Conservation (phyloP, 53 echinoderm and acorn worm species). For the Actinopyga echinites region DNA sequence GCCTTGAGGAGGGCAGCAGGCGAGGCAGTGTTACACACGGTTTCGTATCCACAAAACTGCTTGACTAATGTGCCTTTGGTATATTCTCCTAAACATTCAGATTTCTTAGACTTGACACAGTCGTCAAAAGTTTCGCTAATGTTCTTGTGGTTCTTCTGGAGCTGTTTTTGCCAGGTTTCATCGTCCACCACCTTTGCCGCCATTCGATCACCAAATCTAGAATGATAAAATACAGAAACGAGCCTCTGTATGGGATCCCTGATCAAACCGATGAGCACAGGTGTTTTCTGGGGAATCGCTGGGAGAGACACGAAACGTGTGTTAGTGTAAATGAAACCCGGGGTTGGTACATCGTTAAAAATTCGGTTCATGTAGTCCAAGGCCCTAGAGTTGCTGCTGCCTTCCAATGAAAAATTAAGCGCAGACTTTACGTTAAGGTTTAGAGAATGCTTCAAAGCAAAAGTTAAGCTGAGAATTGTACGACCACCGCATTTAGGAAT, state of each 20-base stretch:
- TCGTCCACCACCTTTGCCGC: neutral
- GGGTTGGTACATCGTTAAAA: neutral
- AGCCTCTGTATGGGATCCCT: constrained; percentile 21
- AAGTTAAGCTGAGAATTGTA: neutral
- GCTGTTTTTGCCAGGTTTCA: neutral
- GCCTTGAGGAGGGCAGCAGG: constrained; percentile 14
- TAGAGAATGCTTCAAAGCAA: neutral
- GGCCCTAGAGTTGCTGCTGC: neutral
- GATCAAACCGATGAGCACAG: neutral
- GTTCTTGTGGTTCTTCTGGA: neutral
- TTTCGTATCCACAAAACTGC: constrained; percentile 29
- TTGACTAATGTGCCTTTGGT: constrained; percentile 3
- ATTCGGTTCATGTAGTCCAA: neutral
- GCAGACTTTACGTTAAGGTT: constrained; percentile 1
- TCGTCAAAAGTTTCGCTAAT: constrained; percentile 23
- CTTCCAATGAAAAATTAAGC: constrained; percentile 20
- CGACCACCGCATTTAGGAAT: constrained; percentile 20
- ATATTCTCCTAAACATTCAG: constrained; percentile 9
- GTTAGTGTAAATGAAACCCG: constrained; percentile 19
- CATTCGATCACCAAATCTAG: constrained; percentile 9
- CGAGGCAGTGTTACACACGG: constrained; percentile 8
- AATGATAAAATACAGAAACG: constrained; percentile 7
- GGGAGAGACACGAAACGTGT: neutral
- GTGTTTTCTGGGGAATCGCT: neutral
- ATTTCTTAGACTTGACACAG: neutral